A percentile compares a stretch with the other conserved stretches of the same genome.
Conservation (phyloP, 2,797 vertebrate genomes). For the Syncerus caffer region DNA sequence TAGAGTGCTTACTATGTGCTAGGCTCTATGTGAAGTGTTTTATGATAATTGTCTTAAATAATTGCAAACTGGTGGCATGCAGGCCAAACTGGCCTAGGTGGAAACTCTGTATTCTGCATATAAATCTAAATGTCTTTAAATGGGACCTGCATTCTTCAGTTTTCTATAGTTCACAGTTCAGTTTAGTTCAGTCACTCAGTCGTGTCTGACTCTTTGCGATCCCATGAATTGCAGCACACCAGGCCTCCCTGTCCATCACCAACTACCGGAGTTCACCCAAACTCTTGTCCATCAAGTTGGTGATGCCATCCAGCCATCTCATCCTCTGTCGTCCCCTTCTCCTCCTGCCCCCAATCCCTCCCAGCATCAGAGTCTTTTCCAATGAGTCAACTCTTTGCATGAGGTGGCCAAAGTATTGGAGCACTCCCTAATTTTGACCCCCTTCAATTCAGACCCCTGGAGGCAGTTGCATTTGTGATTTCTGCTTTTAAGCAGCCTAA, state of each 20-base stretch:
- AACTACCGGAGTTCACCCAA: too few relatives aligned
- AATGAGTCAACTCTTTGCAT: too few relatives aligned
- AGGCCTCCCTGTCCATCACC: too few relatives aligned
- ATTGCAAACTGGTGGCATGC: neutral
- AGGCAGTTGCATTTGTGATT: neutral
- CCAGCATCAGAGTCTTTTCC: too few relatives aligned
- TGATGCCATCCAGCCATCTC: too few relatives aligned
- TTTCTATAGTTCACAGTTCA: neutral
- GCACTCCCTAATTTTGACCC: neutral
- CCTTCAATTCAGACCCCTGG: neutral
- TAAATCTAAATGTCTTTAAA: neutral
- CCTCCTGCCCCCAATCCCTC: too few relatives aligned
- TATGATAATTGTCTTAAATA: slow-evolving; percentile 34
- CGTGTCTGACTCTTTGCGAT: too few relatives aligned
- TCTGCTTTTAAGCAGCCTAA: neutral
- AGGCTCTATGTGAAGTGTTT: slow-evolving; percentile 28
- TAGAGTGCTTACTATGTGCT: slow-evolving; percentile 40
- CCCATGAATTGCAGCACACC: too few relatives aligned
- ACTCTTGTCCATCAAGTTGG: accelerated
- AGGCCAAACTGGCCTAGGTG: neutral
- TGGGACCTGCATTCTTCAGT: neutral
- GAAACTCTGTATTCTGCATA: neutral
- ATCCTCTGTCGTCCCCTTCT: too few relatives aligned
- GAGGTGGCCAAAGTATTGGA: too few relatives aligned
- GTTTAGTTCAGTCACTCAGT: too few relatives aligned